These are phyloP conservation scores for Sminthurinus signatus DNA, from an alignment of 1,140 invertebrate species.

Conservation along the genomic window DNA sequence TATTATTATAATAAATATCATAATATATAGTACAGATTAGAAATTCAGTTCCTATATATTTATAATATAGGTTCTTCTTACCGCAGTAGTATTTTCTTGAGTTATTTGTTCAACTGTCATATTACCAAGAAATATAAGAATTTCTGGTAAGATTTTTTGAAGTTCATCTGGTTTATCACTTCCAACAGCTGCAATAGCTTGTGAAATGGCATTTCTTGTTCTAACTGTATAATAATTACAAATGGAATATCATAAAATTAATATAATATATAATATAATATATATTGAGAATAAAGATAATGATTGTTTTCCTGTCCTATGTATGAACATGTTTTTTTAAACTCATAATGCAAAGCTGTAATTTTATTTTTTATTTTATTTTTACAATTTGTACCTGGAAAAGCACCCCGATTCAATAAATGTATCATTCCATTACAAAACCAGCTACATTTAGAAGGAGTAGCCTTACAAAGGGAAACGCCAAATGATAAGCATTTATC, in stretches of 20 bases:
- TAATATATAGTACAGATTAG: neutral
- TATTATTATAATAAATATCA: neutral
- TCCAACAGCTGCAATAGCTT: constrained; percentile 68
- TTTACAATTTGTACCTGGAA: constrained; percentile 29
- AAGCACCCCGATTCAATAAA: constrained; percentile 16
- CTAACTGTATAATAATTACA: too few species aligned
- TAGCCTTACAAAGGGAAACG: constrained; percentile 31
- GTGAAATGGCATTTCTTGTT: constrained; percentile 51
- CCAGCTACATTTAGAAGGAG: constrained; percentile 26
- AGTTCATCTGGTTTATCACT: constrained; percentile 56
- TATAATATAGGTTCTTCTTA: constrained; percentile 14
- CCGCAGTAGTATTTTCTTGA: constrained; percentile 28
- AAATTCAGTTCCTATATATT: neutral
- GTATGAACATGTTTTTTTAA: too few species aligned
- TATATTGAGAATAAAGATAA: too few species aligned
- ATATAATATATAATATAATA: too few species aligned
- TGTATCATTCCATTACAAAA: constrained; percentile 23
- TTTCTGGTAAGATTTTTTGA: constrained; percentile 52
- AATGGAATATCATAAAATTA: too few species aligned
- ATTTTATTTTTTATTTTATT: too few species aligned
- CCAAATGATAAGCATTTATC: constrained; percentile 34
- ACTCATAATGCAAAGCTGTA: too few species aligned
- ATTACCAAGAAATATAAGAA: constrained; percentile 50
- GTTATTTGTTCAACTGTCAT: constrained; percentile 15
- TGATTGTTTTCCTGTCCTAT: too few species aligned